Evolutionary conservation across 2,888 invertebrate species (phyloP).

Genomic region (Drosophila maculinotata): DNA sequence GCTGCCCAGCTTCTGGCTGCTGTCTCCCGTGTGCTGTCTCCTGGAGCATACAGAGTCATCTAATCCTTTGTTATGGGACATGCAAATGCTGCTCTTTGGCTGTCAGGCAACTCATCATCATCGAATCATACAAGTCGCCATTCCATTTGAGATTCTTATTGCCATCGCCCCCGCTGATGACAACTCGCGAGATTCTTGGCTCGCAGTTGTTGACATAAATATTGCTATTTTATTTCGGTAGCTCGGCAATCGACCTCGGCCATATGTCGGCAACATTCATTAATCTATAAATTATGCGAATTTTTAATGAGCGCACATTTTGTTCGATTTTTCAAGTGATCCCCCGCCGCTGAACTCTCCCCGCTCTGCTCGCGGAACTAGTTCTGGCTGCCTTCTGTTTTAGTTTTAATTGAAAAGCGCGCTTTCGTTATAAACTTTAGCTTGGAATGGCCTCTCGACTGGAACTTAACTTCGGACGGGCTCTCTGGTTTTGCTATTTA

Average conservation of each 20-base stretch:
- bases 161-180: slow-evolving; percentile 46
- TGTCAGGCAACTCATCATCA: slow-evolving; percentile 47
- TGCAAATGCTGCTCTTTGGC: slow-evolving; percentile 54
- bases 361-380: slow-evolving; percentile 48
- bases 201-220: slow-evolving; percentile 60
- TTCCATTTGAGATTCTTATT: slow-evolving; percentile 10
- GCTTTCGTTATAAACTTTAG: slow-evolving; percentile 74
- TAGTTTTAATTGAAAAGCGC: slow-evolving; percentile 76
- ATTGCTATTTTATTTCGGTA: slow-evolving; percentile 79
- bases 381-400: slow-evolving; percentile 67
- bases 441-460: slow-evolving; percentile 61
- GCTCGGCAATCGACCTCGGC: slow-evolving; percentile 61
- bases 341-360: too few relatives aligned
- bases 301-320: slow-evolving; percentile 81
- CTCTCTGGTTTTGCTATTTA: slow-evolving; percentile 42
- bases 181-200: slow-evolving; percentile 15
- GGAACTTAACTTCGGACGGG: slow-evolving; percentile 37
- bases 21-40: slow-evolving; percentile 7
- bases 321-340: slow-evolving; percentile 76
- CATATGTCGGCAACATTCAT: slow-evolving; percentile 73
- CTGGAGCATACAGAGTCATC: slow-evolving; percentile 18
- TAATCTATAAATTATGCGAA: slow-evolving; percentile 82
- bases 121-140: slow-evolving; percentile 45
- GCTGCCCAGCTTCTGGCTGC: slow-evolving; percentile 5
- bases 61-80: slow-evolving; percentile 61